phyloP scores from a whole-genome alignment of 2,888 invertebrate genomes.

The Drosophila parthenogenetica region DNA sequence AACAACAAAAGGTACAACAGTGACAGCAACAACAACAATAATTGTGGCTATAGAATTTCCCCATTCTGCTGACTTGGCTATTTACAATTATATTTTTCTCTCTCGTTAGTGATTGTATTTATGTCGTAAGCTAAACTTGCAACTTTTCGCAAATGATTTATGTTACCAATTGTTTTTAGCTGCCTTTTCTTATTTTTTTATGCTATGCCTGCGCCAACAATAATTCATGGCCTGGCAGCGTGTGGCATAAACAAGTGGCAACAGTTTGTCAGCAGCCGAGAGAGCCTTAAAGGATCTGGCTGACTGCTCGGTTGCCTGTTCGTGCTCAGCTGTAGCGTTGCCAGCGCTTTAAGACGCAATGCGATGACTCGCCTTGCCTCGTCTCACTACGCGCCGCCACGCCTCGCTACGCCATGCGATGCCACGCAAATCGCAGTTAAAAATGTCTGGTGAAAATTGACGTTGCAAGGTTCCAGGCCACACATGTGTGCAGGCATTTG shows the following conservation, averaged over 20 bases:
- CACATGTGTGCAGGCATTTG: constrained; percentile 54
- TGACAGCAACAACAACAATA: constrained; percentile 34
- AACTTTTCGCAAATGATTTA: constrained; percentile 79
- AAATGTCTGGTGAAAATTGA: constrained; percentile 63
- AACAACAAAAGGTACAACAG: constrained; percentile 28
- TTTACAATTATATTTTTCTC: constrained; percentile 79
- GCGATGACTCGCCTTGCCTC: not conserved
- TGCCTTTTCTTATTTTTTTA: constrained; percentile 20
- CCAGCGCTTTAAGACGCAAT: constrained; percentile 55
- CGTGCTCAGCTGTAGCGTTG: constrained; percentile 47
- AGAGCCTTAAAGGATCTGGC: constrained; percentile 63
- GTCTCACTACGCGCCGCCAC: constrained; percentile 2
- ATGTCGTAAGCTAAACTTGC: constrained; percentile 77
- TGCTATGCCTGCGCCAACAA: constrained; percentile 64
- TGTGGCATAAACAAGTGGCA: constrained; percentile 79
- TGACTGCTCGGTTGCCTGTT: not conserved
- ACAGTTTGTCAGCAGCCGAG: constrained; percentile 74
- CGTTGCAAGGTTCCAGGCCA: constrained; percentile 45
- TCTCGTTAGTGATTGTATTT: constrained; percentile 80
- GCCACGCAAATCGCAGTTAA: constrained; percentile 60
- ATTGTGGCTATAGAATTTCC: constrained; percentile 34
- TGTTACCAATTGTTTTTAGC: constrained; percentile 77
- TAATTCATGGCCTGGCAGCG: constrained; percentile 71
- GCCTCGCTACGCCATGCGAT: not conserved
- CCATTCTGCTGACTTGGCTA: constrained; percentile 64